Percentiles rank a stretch among this genome's conserved stretches.
Evolutionary conservation across 2,797 vertebrate species (phyloP).

Genomic region (Ciconia nigra): DNA sequence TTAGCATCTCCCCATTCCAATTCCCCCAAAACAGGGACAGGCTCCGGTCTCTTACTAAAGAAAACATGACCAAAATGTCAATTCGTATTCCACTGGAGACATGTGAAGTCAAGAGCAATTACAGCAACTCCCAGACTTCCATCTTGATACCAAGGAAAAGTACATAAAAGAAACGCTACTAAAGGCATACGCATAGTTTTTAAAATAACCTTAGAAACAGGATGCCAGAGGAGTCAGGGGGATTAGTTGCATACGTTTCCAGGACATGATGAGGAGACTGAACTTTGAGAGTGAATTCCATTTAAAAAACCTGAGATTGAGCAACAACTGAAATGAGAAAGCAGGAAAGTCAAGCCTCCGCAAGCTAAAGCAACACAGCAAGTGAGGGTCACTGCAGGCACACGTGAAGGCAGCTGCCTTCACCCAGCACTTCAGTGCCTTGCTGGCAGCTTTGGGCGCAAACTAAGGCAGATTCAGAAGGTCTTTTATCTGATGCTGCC

Average conservation of each 20-base stretch:
- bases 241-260: accelerated
- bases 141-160: not conserved
- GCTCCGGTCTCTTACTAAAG: not conserved
- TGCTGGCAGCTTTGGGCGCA: not conserved
- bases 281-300: not conserved
- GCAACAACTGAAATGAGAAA: not conserved
- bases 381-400: accelerated
- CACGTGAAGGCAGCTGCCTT: not conserved
- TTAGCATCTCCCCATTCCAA: not conserved
- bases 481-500: not conserved
- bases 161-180: not conserved
- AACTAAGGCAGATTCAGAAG: not conserved
- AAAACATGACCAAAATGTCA: not conserved
- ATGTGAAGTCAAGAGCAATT: not conserved
- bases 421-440: not conserved
- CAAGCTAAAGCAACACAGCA: not conserved
- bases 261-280: not conserved
- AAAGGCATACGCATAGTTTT: not conserved
- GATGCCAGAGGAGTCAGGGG: not conserved
- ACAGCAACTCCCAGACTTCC: not conserved
- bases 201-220: not conserved
- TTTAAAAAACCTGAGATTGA: not conserved
- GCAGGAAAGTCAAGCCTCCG: not conserved
- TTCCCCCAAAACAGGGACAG: not conserved
- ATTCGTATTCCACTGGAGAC: not conserved